A percentile compares a stretch with the other conserved stretches of the same genome.
Evolutionary conservation across 2,113 vertebrate species (phyloP).

Genomic region (Pholis gunnellus): DNA sequence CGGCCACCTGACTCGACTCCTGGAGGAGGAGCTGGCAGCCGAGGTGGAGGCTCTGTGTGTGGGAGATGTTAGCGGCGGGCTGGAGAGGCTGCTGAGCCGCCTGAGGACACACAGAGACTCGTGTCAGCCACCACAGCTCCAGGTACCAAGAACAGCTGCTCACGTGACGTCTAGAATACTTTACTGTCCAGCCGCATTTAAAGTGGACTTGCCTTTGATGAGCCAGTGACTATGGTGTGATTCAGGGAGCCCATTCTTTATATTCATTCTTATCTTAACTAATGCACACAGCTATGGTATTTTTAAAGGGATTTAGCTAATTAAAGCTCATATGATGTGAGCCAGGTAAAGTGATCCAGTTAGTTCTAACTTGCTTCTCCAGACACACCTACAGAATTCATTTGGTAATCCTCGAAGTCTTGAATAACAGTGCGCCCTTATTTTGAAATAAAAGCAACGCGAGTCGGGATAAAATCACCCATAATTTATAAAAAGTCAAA

Average conservation of each 20-base stretch:
- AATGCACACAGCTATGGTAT: not conserved
- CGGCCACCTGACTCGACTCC: constrained; percentile 89
- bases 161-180: not conserved
- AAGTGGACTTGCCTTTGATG: not conserved
- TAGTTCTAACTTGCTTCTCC: not conserved
- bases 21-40: constrained; percentile 89
- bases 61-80: constrained; percentile 78
- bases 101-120: constrained; percentile 87
- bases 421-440: too few relatives aligned
- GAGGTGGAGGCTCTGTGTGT: constrained; percentile 87
- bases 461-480: too few relatives aligned
- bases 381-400: not conserved
- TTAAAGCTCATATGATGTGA: not conserved
- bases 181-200: not conserved
- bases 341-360: not conserved
- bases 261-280: not conserved
- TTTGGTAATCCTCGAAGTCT: too few relatives aligned
- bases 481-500: not conserved
- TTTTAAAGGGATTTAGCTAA: not conserved
- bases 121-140: constrained; percentile 81
- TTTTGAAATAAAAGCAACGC: too few relatives aligned
- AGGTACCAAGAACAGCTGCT: constrained; percentile 76
- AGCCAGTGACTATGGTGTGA: not conserved
- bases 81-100: constrained; percentile 86
- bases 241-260: not conserved